Evolutionary conservation across 2,888 invertebrate genomes (phyloP).

Genomic region (Pseudococcus longispinus): DNA sequence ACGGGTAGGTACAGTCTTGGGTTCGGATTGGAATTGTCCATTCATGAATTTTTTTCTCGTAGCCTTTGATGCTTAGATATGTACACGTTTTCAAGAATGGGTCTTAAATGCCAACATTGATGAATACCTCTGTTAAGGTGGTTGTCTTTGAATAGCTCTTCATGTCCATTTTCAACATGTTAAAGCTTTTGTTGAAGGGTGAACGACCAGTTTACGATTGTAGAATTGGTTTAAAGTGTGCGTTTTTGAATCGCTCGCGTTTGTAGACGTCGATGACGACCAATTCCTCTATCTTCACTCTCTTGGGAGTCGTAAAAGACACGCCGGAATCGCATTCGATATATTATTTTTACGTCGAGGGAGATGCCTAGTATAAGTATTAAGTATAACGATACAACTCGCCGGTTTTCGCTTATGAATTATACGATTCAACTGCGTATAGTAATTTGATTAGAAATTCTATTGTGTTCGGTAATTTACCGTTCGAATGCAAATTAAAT

Average conservation of each 20-base stretch:
- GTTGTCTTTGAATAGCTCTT: slow-evolving; percentile 17
- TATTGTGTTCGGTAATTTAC: slow-evolving; percentile 41
- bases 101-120: neutral
- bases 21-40: neutral
- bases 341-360: slow-evolving; percentile 6
- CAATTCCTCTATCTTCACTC: neutral
- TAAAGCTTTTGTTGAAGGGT: slow-evolving; percentile 41
- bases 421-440: neutral
- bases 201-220: slow-evolving; percentile 40
- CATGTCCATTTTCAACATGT: slow-evolving; percentile 9
- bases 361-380: neutral
- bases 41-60: neutral
- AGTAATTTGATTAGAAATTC: slow-evolving; percentile 33
- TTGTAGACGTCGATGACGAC: neutral
- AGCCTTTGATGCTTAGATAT: neutral
- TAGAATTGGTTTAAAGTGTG: neutral
- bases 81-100: neutral
- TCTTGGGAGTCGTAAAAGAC: slow-evolving; percentile 34
- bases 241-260: slow-evolving; percentile 1
- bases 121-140: neutral
- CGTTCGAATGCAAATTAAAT: slow-evolving; percentile 35
- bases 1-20: neutral
- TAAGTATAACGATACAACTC: slow-evolving; percentile 6
- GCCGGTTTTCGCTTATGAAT: neutral
- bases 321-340: neutral